phyloP scores from a whole-genome alignment of 2,113 vertebrate genomes.

The Hypocryptadius cinnamomeus region DNA sequence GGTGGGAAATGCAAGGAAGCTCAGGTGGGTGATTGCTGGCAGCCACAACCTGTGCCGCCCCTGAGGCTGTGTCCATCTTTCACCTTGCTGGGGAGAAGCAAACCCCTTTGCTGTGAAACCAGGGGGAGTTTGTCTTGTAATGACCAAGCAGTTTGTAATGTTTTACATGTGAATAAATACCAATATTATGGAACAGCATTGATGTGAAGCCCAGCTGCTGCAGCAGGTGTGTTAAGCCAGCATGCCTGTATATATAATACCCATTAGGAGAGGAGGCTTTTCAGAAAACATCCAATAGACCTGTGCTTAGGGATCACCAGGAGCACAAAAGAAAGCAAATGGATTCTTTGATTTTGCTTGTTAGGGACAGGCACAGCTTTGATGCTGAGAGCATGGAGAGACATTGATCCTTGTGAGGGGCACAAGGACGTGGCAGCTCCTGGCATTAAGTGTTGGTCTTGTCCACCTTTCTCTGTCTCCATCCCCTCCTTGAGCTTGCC shows the following conservation, averaged over 20 bases:
- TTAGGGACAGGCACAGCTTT: background rate
- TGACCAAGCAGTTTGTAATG: background rate
- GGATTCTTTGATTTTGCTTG: background rate
- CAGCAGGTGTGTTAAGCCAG: background rate
- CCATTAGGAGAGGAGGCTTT: background rate
- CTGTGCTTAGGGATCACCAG: background rate
- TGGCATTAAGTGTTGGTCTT: too few relatives aligned
- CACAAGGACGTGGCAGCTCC: background rate
- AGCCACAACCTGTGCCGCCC: background rate
- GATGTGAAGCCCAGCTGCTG: background rate
- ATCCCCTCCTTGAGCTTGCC: background rate
- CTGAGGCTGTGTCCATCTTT: background rate
- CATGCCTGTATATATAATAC: rapidly evolving
- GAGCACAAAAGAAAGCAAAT: background rate
- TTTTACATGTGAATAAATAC: background rate
- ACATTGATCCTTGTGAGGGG: background rate
- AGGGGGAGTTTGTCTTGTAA: background rate
- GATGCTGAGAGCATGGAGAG: background rate
- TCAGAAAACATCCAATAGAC: background rate
- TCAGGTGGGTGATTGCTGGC: background rate
- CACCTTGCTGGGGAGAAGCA: background rate
- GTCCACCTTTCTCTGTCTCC: background rate
- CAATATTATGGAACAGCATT: background rate
- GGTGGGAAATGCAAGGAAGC: rapidly evolving
- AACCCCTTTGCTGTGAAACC: background rate